Conservation (phyloP, 2,888 invertebrate species). For the Aplocera efformata region DNA sequence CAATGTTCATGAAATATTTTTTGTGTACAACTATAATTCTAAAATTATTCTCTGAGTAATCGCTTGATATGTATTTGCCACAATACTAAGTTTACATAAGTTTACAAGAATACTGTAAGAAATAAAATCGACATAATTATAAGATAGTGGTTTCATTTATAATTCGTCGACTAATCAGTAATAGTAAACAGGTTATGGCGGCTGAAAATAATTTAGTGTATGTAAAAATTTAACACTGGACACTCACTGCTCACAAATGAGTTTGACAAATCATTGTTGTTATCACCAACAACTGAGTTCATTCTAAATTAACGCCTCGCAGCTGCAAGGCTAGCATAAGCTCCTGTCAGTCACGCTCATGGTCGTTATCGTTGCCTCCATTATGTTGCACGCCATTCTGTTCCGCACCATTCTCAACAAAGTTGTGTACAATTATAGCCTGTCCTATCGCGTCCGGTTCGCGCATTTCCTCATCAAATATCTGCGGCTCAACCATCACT, state of each 20-base stretch:
- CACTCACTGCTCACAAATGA: too few species aligned
- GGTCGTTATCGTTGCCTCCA: conserved; percentile 2
- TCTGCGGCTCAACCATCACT: conserved; percentile 6
- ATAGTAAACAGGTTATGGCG: too few species aligned
- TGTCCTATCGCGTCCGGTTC: too few species aligned
- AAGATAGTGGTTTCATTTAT: conserved; percentile 33
- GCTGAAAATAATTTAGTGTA: too few species aligned
- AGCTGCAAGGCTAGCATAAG: conserved; percentile 5
- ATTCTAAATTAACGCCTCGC: background rate
- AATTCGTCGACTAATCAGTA: background rate
- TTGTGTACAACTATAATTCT: conserved; percentile 16
- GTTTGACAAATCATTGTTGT: too few species aligned
- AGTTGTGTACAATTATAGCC: background rate
- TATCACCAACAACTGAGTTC: too few species aligned
- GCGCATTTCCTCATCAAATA: conserved; percentile 7
- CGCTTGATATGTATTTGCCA: conserved; percentile 33
- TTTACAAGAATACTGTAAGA: conserved; percentile 43
- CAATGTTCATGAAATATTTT: conserved; percentile 31
- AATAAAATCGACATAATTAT: conserved; percentile 46
- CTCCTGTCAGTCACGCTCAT: conserved; percentile 8
- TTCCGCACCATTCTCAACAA: conserved; percentile 1
- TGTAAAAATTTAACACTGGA: too few species aligned
- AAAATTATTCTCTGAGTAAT: conserved; percentile 29
- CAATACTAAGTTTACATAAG: conserved; percentile 38
- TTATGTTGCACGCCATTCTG: conserved; percentile 1